Percentiles rank a stretch among this genome's conserved stretches.
Evolutionary conservation across 37 sponge, comb jelly and placozoan species (phyloP).

Genomic region (Ianthella basta): DNA sequence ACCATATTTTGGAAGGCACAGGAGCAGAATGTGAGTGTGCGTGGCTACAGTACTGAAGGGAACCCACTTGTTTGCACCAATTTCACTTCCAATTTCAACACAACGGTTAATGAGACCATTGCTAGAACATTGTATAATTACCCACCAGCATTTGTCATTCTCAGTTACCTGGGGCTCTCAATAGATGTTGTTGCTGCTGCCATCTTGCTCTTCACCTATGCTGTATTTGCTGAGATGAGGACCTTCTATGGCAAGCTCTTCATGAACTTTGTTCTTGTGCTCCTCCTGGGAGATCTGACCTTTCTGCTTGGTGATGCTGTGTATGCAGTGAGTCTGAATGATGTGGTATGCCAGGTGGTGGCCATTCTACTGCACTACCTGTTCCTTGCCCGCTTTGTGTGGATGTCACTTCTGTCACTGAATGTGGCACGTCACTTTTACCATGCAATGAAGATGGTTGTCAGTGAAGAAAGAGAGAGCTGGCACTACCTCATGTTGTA

Average conservation of each 20-base stretch:
- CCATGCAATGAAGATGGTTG: not conserved
- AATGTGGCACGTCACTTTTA: not conserved
- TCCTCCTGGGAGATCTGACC: constrained; percentile 15
- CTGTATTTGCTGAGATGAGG: not conserved
- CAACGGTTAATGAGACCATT: not conserved
- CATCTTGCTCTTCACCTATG: not conserved
- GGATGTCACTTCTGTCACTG: constrained; percentile 47
- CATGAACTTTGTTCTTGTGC: not conserved
- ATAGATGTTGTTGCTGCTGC: not conserved
- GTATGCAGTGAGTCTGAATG: not conserved
- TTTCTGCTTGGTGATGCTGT: constrained; percentile 25
- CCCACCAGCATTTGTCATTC: not conserved
- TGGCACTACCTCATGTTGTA: not conserved
- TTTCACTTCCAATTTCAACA: not conserved
- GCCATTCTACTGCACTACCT: constrained; percentile 48
- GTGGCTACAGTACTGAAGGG: not conserved
- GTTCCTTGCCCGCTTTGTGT: constrained; percentile 45
- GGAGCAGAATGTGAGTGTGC: not conserved
- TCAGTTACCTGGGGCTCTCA: not conserved
- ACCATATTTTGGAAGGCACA: not conserved
- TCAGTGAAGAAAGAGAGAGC: not conserved
- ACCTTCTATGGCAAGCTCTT: not conserved
- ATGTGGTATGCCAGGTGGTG: constrained; percentile 12
- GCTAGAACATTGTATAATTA: not conserved
- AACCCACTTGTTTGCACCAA: not conserved